A percentile compares a stretch with the other conserved stretches of the same genome.
Evolutionary conservation across 2,888 invertebrate genomes (phyloP).

Genomic region (Eupithecia exiguata): DNA sequence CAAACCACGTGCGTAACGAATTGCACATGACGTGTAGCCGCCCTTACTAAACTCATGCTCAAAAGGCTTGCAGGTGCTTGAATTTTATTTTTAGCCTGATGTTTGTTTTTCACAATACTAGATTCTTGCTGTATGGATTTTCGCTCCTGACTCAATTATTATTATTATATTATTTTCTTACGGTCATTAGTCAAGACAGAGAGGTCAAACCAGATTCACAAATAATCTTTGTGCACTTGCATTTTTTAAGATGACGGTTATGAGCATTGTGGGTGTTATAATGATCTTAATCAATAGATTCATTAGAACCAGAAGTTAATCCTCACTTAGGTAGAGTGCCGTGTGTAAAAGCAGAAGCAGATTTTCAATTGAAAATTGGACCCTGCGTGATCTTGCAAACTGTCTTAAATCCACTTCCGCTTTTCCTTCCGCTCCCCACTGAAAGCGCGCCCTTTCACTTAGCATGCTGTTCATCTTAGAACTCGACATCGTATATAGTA

Average conservation of each 20-base stretch:
- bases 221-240: not conserved
- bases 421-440: not conserved
- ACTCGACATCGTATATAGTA: not conserved
- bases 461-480: slow-evolving; percentile 4
- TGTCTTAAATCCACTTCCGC: not conserved
- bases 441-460: not conserved
- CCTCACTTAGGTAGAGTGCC: too few species aligned
- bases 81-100: not conserved
- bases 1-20: not conserved
- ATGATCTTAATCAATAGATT: not conserved
- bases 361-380: not conserved
- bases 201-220: not conserved
- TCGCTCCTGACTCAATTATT: too few species aligned
- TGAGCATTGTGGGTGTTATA: not conserved
- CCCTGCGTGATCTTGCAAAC: not conserved
- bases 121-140: too few species aligned
- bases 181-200: too few species aligned
- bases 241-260: not conserved
- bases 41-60: not conserved
- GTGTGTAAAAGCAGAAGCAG: not conserved
- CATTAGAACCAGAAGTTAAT: not conserved
- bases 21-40: slow-evolving; percentile 4
- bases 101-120: not conserved
- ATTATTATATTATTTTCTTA: too few species aligned
- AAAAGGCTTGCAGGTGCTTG: not conserved